Percentiles rank a stretch among this genome's conserved stretches.
phyloP scores from a whole-genome alignment of 2,797 vertebrate species.

The Peromyscus attwateri region DNA sequence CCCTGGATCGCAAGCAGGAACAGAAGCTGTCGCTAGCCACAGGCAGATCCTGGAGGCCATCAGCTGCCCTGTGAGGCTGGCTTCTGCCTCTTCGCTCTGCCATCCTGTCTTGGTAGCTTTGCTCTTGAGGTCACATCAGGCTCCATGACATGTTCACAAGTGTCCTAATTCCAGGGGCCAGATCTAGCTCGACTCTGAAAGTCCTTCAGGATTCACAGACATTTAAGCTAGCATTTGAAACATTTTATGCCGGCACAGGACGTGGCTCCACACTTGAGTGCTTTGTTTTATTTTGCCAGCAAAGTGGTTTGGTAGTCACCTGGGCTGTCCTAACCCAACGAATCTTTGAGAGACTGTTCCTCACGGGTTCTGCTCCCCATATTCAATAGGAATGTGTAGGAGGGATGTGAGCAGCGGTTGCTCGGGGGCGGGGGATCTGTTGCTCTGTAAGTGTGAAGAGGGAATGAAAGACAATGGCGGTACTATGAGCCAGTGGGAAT shows the following conservation, averaged over 20 bases:
- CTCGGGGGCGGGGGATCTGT: neutral
- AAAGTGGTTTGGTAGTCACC: conserved; percentile 36
- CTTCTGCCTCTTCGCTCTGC: neutral
- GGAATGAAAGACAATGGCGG: neutral
- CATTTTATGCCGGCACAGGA: neutral
- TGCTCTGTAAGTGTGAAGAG: neutral
- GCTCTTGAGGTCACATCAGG: neutral
- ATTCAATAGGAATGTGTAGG: neutral
- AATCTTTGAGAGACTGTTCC: neutral
- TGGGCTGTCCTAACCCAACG: conserved; percentile 23
- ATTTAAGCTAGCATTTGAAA: neutral
- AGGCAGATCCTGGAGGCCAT: rapidly evolving
- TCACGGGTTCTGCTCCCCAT: neutral
- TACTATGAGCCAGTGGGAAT: neutral
- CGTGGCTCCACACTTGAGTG: conserved; percentile 20
- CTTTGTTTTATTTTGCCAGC: conserved; percentile 50
- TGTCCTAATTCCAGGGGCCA: neutral
- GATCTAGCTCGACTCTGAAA: neutral
- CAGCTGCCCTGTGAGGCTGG: too few species aligned
- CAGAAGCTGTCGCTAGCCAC: neutral
- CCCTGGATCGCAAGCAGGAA: rapidly evolving
- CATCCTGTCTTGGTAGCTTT: neutral
- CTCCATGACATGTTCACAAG: neutral
- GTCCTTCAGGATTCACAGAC: neutral
- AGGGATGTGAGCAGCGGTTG: neutral